Evolutionary conservation across 2,888 invertebrate genomes (phyloP).

Genomic region (Nemapogon koenigi): DNA sequence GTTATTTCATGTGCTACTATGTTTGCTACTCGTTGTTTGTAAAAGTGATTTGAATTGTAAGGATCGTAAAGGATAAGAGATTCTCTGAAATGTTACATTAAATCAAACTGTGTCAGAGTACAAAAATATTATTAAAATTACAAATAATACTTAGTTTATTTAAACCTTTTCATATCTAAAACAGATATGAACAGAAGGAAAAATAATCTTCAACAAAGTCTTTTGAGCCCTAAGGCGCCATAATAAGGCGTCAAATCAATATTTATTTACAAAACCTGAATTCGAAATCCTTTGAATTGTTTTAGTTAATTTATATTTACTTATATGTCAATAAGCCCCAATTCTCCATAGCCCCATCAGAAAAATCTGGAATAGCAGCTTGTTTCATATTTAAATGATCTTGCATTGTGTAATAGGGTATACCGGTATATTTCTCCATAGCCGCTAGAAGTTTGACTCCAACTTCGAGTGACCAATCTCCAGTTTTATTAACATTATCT

Average conservation of each 20-base stretch:
- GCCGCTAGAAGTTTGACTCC: slow-evolving; percentile 48
- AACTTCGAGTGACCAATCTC: slow-evolving; percentile 46
- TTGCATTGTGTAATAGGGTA: slow-evolving; percentile 59
- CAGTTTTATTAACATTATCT: slow-evolving; percentile 37
- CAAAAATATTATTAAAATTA: no score
- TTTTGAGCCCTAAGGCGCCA: no score
- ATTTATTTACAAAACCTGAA: no score
- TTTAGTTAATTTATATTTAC: no score
- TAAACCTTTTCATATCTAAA: no score
- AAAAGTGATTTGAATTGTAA: slow-evolving; percentile 52
- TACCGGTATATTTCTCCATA: slow-evolving; percentile 65
- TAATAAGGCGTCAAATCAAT: no score
- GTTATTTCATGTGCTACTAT: slow-evolving; percentile 79
- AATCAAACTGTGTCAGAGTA: no score
- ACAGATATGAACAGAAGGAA: no score
- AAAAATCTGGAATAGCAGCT: slow-evolving; percentile 80
- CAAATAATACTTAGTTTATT: no score
- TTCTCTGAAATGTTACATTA: slow-evolving; percentile 68
- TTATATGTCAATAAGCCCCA: slow-evolving; percentile 84
- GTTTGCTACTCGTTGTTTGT: slow-evolving; percentile 69
- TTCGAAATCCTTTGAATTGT: no score
- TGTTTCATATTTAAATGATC: slow-evolving; percentile 65
- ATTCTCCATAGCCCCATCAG: slow-evolving; percentile 85
- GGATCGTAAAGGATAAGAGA: slow-evolving; percentile 61
- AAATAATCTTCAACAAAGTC: no score